Percentiles rank a stretch among this genome's conserved stretches.
Conservation (phyloP, 2,113 vertebrate genomes). For the Labeo rohita region DNA sequence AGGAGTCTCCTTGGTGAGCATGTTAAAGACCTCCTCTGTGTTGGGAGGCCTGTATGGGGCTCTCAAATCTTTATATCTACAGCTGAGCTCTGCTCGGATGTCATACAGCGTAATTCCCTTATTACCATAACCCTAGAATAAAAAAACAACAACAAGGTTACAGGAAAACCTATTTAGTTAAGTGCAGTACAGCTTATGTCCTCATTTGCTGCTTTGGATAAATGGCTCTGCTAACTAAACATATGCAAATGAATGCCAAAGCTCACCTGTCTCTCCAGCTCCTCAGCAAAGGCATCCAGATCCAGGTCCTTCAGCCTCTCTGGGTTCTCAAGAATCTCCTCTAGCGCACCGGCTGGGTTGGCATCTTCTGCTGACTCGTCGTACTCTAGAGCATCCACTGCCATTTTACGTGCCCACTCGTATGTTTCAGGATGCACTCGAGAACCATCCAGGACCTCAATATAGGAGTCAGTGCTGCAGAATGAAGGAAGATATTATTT, state of each 20-base stretch:
- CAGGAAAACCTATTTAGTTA: not conserved
- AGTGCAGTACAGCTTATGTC: not conserved
- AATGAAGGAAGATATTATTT: constrained; percentile 28
- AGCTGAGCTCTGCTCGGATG: constrained; percentile 97
- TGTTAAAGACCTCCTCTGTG: constrained; percentile 96
- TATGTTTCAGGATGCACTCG: constrained; percentile 98
- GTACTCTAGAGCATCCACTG: constrained; percentile 94
- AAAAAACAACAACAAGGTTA: not conserved
- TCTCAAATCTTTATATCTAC: constrained; percentile 95
- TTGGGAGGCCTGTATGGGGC: constrained; percentile 91
- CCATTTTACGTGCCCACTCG: constrained; percentile 99
- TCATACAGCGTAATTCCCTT: constrained; percentile 98
- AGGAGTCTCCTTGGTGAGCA: constrained; percentile 98
- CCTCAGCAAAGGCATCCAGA: constrained; percentile 95
- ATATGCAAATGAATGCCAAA: not conserved
- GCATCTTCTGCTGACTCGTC: constrained; percentile 98
- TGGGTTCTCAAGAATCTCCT: constrained; percentile 97
- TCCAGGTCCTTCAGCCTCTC: constrained; percentile 97
- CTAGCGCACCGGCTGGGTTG: constrained; percentile 94
- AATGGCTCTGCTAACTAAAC: not conserved
- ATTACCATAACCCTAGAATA: constrained; percentile 91
- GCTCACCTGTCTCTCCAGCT: constrained; percentile 96
- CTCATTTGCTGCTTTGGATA: not conserved
- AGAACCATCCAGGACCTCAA: constrained; percentile 96
- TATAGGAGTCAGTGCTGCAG: constrained; percentile 96